These are phyloP conservation scores for Grammomys dolichurus DNA, from an alignment of 2,113 vertebrate genomes.

Conservation along the genomic window DNA sequence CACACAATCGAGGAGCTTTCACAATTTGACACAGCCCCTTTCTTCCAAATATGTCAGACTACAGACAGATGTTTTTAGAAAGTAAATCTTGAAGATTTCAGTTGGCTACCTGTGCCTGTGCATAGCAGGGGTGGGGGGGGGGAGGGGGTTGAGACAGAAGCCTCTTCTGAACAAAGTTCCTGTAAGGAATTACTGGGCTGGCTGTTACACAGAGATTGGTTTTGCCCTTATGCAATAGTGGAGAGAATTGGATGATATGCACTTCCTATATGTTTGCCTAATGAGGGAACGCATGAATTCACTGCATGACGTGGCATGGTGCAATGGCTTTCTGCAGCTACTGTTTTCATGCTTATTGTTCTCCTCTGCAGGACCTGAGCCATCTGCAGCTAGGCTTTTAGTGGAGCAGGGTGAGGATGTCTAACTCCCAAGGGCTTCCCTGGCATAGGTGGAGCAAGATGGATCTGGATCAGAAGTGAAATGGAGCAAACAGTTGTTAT, in stretches of 20 bases:
- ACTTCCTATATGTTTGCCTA: neutral
- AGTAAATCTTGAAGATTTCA: neutral
- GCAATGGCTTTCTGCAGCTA: neutral
- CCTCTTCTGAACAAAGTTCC: neutral
- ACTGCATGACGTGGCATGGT: too few species aligned
- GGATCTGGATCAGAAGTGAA: neutral
- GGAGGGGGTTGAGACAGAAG: neutral
- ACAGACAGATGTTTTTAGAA: constrained; percentile 41
- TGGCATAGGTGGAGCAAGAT: neutral
- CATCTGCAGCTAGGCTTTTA: neutral
- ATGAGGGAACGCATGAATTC: neutral
- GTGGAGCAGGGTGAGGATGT: neutral
- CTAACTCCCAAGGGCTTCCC: neutral
- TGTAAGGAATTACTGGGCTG: neutral
- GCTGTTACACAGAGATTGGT: neutral
- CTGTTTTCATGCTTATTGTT: neutral
- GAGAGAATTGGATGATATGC: neutral
- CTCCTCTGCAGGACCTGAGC: neutral
- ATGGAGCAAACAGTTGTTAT: neutral
- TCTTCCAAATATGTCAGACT: constrained; percentile 17
- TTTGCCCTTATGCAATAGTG: neutral
- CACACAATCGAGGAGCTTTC: neutral
- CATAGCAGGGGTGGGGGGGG: neutral
- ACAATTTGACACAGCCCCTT: neutral
- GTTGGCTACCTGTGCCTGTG: neutral